Base-by-base conservation (phyloP, 2,797 vertebrate genomes). In the Nyctalus aviator region DNA sequence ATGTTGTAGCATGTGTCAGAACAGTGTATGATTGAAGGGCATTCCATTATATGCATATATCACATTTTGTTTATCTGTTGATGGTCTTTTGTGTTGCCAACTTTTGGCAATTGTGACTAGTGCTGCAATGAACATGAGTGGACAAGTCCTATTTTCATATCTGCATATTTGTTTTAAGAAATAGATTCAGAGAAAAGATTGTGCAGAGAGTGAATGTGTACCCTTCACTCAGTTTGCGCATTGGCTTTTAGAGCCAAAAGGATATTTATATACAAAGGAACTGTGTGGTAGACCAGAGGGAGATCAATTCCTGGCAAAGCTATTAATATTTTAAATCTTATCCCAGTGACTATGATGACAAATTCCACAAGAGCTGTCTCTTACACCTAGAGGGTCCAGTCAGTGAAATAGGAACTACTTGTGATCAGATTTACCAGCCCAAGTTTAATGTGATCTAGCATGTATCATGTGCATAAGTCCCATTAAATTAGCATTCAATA, bases 381-480 rank as follows among this genome's bases (percentile, higher is more conserved):
- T 55, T 9, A 30, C 7, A 5, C 50, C 44, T 37, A 2, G 30
- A 46, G 13, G 6, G 30, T 13, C 32, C 23, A 81, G 5, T 53
- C 75, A 64, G 0, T 35, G 35, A 69, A 57, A 11, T 12, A 14
- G 18, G 32, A 46, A 23, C 21, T 32, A 46, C 69, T 20, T 21
- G 8, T 8, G 75, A 27, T 41, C 10, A 23, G 41, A 37, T 48
- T 68, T 35, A 18, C 3, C 20, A 14, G 20, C 27, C 35, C 30
- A 30, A 44, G 2, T 57, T 27, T 69, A 76, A 68, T 20, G 35
- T 0, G 7, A 1, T 7, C 5, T 59, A n/a, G 21, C 23, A 8
- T 12, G 4, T 35, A 3, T 9, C 0, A 0, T 5, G 5, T 8
- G 30, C 1, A 0, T 30, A 10, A 55, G 25, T 13, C 25, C 4